Percentiles rank a stretch among this genome's conserved stretches.
phyloP scores from a whole-genome alignment of 2,113 vertebrate genomes.

The Colinus virginianus region DNA sequence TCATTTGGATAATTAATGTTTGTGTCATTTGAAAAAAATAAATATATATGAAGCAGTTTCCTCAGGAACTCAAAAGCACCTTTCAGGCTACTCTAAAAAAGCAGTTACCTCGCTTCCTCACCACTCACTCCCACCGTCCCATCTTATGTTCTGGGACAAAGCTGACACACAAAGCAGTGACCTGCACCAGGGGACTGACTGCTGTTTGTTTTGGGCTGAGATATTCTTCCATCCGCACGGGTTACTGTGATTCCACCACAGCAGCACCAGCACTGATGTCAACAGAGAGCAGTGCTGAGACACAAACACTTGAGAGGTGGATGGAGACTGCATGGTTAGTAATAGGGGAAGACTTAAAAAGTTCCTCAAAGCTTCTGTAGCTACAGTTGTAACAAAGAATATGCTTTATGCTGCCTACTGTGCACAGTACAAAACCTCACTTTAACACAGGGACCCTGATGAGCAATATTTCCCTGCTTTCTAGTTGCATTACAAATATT shows the following conservation, averaged over 20 bases:
- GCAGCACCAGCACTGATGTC: not conserved
- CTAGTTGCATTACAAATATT: not conserved
- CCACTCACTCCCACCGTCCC: not conserved
- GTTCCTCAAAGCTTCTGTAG: not conserved
- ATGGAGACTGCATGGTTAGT: not conserved
- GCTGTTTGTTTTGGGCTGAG: not conserved
- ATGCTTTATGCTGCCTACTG: not conserved
- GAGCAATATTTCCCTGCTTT: not conserved
- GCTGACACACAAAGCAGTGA: not conserved
- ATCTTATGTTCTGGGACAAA: not conserved
- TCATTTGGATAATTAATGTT: not conserved
- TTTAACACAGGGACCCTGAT: not conserved
- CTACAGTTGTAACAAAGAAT: not conserved
- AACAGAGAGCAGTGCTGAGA: fast-evolving
- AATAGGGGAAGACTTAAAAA: not conserved
- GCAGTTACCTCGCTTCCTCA: not conserved
- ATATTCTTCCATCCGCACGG: not conserved
- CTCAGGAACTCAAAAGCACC: not conserved
- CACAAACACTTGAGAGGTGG: not conserved
- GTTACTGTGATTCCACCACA: not conserved
- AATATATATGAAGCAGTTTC: not conserved
- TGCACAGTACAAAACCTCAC: not conserved
- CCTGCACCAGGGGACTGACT: not conserved
- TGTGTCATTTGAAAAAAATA: not conserved
- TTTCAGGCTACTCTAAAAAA: not conserved